A percentile compares a stretch with the other conserved stretches of the same genome.
phyloP scores from a whole-genome alignment of 2,888 invertebrate species.

The Noctua janthe region DNA sequence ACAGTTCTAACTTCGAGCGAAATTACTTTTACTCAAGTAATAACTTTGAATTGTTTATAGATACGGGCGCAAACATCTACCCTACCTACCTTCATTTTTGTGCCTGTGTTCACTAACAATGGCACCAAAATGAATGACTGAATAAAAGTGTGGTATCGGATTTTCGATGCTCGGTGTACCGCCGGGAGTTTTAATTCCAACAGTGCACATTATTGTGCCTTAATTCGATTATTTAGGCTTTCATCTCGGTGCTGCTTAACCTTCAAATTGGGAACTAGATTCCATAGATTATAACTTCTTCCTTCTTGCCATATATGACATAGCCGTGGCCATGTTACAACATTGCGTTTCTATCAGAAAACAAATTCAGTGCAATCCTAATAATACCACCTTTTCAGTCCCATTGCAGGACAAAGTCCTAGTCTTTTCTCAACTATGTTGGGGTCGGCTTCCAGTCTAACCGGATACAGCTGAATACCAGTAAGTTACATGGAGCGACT shows the following conservation, averaged over 20 bases:
- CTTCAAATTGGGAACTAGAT: not conserved
- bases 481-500: not conserved
- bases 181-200: not conserved
- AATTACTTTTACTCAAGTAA: not conserved
- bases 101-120: not conserved
- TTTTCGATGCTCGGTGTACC: not conserved
- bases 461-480: not conserved
- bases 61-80: not conserved
- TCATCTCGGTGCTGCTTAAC: not conserved
- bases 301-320: not conserved
- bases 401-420: not conserved
- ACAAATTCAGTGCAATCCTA: not conserved
- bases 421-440: not conserved
- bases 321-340: not conserved
- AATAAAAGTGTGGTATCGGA: not conserved
- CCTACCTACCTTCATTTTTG: not conserved
- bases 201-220: not conserved
- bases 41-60: not conserved
- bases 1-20: not conserved
- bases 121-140: not conserved
- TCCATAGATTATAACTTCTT: not conserved
- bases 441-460: not conserved
- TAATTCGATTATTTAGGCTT: not conserved
- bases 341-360: not conserved
- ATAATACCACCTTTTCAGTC: not conserved